Conservation (phyloP, 2,888 invertebrate species). For the Drosophila prolongata region DNA sequence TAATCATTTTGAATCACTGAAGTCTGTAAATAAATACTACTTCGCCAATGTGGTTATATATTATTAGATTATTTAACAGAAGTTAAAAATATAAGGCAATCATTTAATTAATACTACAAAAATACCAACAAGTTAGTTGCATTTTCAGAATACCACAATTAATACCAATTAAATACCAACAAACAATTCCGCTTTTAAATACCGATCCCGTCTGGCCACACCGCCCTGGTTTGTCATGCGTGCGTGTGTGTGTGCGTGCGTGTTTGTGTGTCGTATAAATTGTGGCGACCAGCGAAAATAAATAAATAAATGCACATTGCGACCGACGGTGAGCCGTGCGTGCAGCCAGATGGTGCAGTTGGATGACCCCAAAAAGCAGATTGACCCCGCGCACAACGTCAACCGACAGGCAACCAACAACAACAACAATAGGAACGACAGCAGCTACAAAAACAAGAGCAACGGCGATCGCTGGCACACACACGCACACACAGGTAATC, state of each 20-base stretch:
- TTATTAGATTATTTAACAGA: no score
- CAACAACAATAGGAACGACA: background rate
- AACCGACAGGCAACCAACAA: background rate
- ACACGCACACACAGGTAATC: slow-evolving; percentile 35
- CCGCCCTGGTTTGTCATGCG: background rate
- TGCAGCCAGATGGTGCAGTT: slow-evolving; percentile 61
- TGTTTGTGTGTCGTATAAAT: slow-evolving; percentile 39
- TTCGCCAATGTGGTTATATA: no score
- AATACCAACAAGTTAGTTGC: no score
- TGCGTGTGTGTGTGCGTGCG: slow-evolving; percentile 38
- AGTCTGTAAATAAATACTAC: no score
- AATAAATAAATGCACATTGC: slow-evolving; percentile 65
- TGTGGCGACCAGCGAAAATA: slow-evolving; percentile 51
- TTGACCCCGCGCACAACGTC: slow-evolving; percentile 1
- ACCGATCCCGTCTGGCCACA: background rate
- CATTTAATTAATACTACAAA: no score
- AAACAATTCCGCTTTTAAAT: no score
- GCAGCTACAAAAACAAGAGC: slow-evolving; percentile 22
- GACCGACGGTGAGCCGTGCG: slow-evolving; percentile 26
- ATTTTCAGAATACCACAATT: no score
- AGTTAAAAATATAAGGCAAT: no score
- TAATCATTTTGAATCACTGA: no score
- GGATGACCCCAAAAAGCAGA: slow-evolving; percentile 50
- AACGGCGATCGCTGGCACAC: slow-evolving; percentile 26
- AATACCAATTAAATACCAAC: no score